phyloP scores from a whole-genome alignment of 2,888 invertebrate species.

The Nephrocerus scutellatus region DNA sequence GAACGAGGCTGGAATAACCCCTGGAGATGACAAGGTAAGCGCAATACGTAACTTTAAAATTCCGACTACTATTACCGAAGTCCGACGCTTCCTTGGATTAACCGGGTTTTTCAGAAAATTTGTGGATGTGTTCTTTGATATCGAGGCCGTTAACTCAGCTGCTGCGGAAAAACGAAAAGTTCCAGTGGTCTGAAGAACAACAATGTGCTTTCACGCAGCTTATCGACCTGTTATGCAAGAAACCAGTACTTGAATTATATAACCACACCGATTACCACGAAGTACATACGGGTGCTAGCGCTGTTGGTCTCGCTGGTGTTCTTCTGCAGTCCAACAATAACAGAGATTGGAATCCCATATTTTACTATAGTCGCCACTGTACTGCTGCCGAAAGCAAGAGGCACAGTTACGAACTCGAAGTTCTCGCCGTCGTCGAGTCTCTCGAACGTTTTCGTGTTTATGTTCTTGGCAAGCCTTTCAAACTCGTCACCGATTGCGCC shows the following conservation, averaged over 20 bases:
- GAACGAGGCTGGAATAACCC: conserved; percentile 16
- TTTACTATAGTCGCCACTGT: conserved; percentile 21
- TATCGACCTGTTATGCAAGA: conserved; percentile 5
- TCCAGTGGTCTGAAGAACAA: conserved; percentile 12
- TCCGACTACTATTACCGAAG: conserved; percentile 13
- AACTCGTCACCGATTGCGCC: too few relatives aligned
- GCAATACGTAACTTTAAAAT: too few relatives aligned
- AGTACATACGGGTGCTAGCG: conserved; percentile 21
- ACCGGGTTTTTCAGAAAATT: conserved; percentile 22
- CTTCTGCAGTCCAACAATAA: conserved; percentile 16
- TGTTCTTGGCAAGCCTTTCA: too few relatives aligned
- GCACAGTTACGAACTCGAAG: conserved; percentile 22
- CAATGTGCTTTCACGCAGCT: conserved; percentile 10
- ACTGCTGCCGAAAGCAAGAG: conserved; percentile 16
- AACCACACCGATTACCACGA: conserved; percentile 15
- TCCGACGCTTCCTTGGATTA: conserved; percentile 18
- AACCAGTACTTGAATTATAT: conserved; percentile 16
- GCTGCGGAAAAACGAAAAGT: conserved; percentile 11
- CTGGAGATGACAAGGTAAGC: too few relatives aligned
- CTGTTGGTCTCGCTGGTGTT: conserved; percentile 21
- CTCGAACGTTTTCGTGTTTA: too few relatives aligned
- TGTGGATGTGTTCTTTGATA: conserved; percentile 15
- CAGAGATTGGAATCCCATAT: conserved; percentile 18
- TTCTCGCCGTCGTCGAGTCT: conserved; percentile 21
- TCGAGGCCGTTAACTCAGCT: conserved; percentile 13